These are phyloP conservation scores for Caloenas nicobarica DNA, from an alignment of 2,113 vertebrate species.

Conservation along the genomic window DNA sequence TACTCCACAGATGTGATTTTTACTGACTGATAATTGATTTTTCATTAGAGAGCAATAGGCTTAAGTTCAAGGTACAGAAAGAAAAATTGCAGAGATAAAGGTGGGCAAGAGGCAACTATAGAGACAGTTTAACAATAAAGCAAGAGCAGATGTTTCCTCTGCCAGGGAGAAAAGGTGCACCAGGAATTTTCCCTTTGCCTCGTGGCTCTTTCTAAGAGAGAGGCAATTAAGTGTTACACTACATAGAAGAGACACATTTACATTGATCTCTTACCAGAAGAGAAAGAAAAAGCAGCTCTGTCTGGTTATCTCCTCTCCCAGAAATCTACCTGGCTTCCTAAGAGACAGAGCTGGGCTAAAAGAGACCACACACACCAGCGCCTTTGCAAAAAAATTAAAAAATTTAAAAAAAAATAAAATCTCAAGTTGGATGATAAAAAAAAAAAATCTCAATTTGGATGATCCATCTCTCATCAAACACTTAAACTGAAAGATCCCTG, in stretches of 20 bases:
- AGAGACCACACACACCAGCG: not conserved
- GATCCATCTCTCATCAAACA: not conserved
- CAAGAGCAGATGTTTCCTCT: not conserved
- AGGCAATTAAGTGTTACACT: not conserved
- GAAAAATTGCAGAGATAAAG: not conserved
- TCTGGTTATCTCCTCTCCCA: not conserved
- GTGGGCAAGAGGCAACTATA: not conserved
- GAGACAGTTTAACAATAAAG: not conserved
- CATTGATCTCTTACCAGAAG: not conserved
- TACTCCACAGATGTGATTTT: not conserved
- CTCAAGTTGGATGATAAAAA: not conserved
- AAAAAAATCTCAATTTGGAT: not conserved
- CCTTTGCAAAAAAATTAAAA: not conserved
- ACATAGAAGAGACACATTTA: not conserved
- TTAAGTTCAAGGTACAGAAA: not conserved
- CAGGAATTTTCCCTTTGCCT: not conserved
- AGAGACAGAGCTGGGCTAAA: not conserved
- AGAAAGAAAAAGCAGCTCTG: not conserved
- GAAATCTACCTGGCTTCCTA: not conserved
- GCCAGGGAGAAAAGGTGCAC: not conserved
- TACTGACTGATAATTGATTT: constrained; percentile 25
- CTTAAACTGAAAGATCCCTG: not conserved
- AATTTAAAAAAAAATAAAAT: too few relatives aligned
- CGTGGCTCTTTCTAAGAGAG: not conserved
- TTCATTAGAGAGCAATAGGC: not conserved